Evolutionary conservation across 2,113 vertebrate genomes (phyloP).

Genomic region (Chaenogobius annularis): DNA sequence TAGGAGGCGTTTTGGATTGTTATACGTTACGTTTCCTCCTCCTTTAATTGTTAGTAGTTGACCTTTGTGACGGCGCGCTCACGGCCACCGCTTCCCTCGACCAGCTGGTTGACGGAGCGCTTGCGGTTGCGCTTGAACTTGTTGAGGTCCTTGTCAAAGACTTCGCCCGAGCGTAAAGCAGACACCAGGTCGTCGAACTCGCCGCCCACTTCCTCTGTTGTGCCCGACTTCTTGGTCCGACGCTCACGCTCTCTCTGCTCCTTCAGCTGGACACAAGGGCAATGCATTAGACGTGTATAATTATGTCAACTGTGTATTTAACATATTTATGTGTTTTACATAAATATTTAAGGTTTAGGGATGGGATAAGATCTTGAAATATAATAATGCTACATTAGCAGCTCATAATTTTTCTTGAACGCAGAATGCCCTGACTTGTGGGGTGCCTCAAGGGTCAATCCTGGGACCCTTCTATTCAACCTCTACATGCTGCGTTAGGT

Average conservation of each 20-base stretch:
- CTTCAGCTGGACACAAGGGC: slow-evolving; percentile 82
- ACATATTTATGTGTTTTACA: no score
- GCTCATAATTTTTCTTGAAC: no score
- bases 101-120: slow-evolving; percentile 86
- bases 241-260: slow-evolving; percentile 93
- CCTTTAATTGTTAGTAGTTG: slow-evolving; percentile 81
- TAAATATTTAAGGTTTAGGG: no score
- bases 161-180: slow-evolving; percentile 91
- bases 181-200: slow-evolving; percentile 97
- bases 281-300: not conserved
- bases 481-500: no score
- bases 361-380: no score
- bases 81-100: slow-evolving; percentile 80
- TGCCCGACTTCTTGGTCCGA: slow-evolving; percentile 83
- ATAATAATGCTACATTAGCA: no score
- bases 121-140: slow-evolving; percentile 97
- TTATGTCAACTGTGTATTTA: no score
- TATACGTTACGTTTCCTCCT: not conserved
- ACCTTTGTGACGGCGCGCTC: slow-evolving; percentile 89
- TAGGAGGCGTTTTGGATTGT: slow-evolving; percentile 25
- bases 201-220: slow-evolving; percentile 89
- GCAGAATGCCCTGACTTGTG: no score
- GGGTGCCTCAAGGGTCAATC: no score
- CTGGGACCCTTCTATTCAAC: no score
- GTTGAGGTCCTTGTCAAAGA: slow-evolving; percentile 97